Evolutionary conservation across 2,797 vertebrate genomes (phyloP).

Genomic region (Odontamblyopus rebecca): DNA sequence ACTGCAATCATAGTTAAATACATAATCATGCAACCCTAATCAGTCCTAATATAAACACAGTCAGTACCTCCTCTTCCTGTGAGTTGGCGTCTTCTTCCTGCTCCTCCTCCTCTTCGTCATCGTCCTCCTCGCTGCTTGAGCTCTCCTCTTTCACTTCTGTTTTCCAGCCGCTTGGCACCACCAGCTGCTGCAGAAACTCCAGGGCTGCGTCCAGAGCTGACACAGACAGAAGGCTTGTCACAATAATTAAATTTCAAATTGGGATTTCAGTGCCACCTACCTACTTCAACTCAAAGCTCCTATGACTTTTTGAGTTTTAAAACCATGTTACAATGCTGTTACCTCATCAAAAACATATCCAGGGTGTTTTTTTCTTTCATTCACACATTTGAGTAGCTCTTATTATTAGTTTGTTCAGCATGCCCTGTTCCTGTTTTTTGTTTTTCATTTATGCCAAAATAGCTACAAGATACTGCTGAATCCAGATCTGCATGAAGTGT

Average conservation of each 20-base stretch:
- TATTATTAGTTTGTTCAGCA: too few relatives aligned
- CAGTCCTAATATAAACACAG: background rate
- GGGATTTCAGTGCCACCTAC: background rate
- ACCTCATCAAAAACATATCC: too few relatives aligned
- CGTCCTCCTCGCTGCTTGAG: constrained; percentile 82
- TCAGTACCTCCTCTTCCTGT: constrained; percentile 77
- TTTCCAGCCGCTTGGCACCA: constrained; percentile 77
- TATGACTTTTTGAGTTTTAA: too few relatives aligned
- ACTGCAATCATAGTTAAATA: too few relatives aligned
- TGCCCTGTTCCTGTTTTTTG: too few relatives aligned
- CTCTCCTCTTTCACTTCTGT: constrained; percentile 83
- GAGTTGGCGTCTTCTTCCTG: constrained; percentile 72
- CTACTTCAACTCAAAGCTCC: too few relatives aligned
- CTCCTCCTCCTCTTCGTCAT: constrained; percentile 77
- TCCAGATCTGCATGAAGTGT: too few relatives aligned
- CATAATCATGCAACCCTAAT: background rate
- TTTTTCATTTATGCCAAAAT: too few relatives aligned
- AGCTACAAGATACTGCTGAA: too few relatives aligned
- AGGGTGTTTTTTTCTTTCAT: too few relatives aligned
- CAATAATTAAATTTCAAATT: background rate
- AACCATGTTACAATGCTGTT: too few relatives aligned
- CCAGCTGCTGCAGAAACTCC: constrained; percentile 72
- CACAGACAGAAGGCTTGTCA: background rate
- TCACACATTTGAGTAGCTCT: too few relatives aligned
- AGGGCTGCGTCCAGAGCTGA: constrained; percentile 77